Conservation (phyloP, 2,113 vertebrate species). For the Sciurus niger region DNA sequence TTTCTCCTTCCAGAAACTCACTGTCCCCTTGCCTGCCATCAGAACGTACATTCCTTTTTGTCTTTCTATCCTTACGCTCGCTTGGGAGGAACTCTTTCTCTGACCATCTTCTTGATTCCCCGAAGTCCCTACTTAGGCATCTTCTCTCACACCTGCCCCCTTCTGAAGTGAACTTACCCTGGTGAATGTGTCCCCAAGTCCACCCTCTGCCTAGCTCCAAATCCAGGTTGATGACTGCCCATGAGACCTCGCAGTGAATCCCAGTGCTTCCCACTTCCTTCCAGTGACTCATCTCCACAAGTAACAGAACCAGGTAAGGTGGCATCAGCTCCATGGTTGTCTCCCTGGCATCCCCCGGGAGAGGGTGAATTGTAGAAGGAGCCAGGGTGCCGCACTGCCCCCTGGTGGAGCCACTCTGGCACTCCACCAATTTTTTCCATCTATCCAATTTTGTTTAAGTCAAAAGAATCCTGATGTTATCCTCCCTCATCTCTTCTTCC, state of each 20-base stretch:
- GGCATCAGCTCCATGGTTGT: background rate
- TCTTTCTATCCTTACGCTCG: background rate
- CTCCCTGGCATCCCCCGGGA: constrained; percentile 10
- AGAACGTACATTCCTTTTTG: background rate
- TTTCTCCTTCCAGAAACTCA: background rate
- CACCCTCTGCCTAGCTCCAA: background rate
- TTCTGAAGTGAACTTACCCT: background rate
- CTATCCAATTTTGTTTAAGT: background rate
- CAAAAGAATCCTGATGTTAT: background rate
- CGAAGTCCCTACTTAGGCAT: no score
- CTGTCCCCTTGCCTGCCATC: background rate
- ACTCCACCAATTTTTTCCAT: no score
- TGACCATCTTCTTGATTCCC: background rate
- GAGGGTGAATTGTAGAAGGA: constrained; percentile 1
- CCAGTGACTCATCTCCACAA: background rate
- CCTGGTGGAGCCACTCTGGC: background rate
- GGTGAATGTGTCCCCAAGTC: background rate
- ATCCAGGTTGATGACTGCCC: background rate
- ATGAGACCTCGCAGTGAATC: fast-evolving
- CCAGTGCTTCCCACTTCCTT: background rate
- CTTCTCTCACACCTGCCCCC: background rate
- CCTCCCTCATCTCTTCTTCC: background rate
- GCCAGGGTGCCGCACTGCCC: background rate
- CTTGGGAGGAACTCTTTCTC: background rate
- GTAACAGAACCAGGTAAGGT: constrained; percentile 83